Evolutionary conservation across 2,888 invertebrate species (phyloP).

Genomic region (Sturmia bella): DNA sequence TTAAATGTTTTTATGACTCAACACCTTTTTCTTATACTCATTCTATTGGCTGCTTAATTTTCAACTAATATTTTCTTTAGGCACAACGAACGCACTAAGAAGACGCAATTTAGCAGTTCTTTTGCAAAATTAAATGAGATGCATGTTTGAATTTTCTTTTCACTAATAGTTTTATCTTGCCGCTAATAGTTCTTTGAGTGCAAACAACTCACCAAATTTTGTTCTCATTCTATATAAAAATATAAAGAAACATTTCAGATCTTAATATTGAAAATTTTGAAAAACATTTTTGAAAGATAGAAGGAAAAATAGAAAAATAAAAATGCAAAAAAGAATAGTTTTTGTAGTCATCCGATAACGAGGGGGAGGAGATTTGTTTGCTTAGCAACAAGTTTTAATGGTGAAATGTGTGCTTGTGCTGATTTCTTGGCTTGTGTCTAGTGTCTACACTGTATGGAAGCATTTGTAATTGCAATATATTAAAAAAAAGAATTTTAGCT

Average conservation of each 20-base stretch:
- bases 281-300: slow-evolving; percentile 45
- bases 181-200: slow-evolving; percentile 22
- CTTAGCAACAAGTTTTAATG: slow-evolving; percentile 19
- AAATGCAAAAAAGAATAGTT: slow-evolving; percentile 68
- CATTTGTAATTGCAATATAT: no score
- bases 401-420: neutral
- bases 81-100: neutral
- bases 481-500: no score
- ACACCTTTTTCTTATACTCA: slow-evolving; percentile 18
- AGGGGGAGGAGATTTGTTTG: slow-evolving; percentile 57
- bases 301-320: slow-evolving; percentile 67
- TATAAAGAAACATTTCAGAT: slow-evolving; percentile 76
- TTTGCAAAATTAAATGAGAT: slow-evolving; percentile 24
- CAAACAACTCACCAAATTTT: slow-evolving; percentile 76
- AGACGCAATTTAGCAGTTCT: slow-evolving; percentile 32
- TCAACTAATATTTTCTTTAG: slow-evolving; percentile 3
- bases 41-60: slow-evolving; percentile 9
- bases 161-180: slow-evolving; percentile 7
- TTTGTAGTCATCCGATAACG: slow-evolving; percentile 52
- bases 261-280: slow-evolving; percentile 68
- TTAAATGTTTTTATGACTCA: slow-evolving; percentile 43
- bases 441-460: no score
- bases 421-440: no score
- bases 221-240: slow-evolving; percentile 75
- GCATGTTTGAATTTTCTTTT: slow-evolving; percentile 12